Evolutionary conservation across 2,113 vertebrate species (phyloP).

Genomic region (Phalacrocorax carbo): DNA sequence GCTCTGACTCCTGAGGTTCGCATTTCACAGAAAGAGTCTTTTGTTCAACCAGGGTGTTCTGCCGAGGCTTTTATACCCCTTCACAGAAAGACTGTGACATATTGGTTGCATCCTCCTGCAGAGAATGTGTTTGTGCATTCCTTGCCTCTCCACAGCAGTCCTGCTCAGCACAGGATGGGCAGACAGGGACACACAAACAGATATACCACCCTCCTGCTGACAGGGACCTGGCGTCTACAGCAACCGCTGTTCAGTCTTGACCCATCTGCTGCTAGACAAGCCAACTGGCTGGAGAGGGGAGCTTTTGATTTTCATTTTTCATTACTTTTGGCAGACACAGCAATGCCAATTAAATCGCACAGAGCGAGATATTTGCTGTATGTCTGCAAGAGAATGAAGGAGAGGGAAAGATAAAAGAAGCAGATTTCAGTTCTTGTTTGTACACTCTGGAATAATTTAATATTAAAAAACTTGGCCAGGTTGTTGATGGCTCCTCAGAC

Average conservation of each 20-base stretch:
- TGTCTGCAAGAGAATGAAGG: background rate
- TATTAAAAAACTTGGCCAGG: background rate
- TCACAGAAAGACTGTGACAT: background rate
- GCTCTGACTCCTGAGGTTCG: background rate
- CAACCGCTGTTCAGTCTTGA: background rate
- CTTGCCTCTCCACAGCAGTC: background rate
- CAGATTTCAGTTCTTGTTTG: background rate
- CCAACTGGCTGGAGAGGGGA: background rate
- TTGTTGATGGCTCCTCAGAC: background rate
- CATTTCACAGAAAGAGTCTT: background rate
- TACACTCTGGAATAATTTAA: background rate
- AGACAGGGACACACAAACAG: background rate
- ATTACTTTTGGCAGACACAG: background rate
- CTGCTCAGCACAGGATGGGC: background rate
- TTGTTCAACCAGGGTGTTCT: background rate
- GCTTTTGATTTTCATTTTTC: background rate
- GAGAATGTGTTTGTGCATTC: background rate
- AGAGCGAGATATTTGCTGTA: background rate
- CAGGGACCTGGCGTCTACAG: background rate
- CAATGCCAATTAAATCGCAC: background rate
- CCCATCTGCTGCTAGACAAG: background rate
- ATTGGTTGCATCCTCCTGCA: fast-evolving
- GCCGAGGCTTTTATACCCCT: background rate
- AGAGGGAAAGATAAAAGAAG: background rate
- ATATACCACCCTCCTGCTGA: background rate